phyloP scores from a whole-genome alignment of 1,140 invertebrate genomes.

The Tetragnatha versicolor region DNA sequence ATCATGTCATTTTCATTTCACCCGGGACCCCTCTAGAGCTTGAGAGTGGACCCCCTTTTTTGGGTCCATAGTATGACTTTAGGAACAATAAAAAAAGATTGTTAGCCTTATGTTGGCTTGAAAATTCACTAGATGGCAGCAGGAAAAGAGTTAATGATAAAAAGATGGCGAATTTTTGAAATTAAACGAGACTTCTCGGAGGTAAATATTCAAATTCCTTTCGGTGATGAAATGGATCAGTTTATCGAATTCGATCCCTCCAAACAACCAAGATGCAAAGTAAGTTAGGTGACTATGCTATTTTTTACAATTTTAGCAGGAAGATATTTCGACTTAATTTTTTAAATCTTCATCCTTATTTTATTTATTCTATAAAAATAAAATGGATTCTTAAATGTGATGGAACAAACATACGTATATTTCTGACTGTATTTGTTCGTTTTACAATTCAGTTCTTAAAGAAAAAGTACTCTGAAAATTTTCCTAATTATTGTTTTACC shows the following conservation, averaged over 20 bases:
- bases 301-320: too few species aligned
- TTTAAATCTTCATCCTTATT: neutral
- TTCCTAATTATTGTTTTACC: too few species aligned
- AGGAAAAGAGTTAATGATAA: neutral
- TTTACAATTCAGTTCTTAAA: too few species aligned
- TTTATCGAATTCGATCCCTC: constrained; percentile 26
- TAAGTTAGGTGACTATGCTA: neutral
- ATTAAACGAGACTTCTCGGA: neutral
- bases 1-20: too few species aligned
- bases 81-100: too few species aligned
- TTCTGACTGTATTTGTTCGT: too few species aligned
- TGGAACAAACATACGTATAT: too few species aligned
- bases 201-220: neutral
- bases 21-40: too few species aligned
- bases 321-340: too few species aligned
- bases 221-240: neutral
- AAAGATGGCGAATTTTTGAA: neutral
- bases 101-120: neutral
- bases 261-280: constrained; percentile 31
- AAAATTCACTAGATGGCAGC: constrained; percentile 16
- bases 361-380: neutral
- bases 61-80: too few species aligned
- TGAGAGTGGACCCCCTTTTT: too few species aligned
- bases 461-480: too few species aligned
- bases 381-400: neutral